These are phyloP conservation scores for Drepana falcataria DNA, from an alignment of 2,888 invertebrate species.

Conservation along the genomic window DNA sequence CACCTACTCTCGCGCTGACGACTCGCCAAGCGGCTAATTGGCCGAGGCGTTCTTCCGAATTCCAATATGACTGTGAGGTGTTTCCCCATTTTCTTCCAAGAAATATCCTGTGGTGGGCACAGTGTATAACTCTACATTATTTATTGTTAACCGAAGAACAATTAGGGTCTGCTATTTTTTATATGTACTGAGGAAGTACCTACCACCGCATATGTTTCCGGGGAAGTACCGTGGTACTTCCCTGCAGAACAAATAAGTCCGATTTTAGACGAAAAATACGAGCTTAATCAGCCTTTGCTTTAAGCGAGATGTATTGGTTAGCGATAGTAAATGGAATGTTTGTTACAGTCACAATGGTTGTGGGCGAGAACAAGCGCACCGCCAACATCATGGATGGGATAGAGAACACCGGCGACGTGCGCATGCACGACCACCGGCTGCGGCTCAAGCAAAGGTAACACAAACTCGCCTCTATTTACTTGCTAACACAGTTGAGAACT, in stretches of 20 bases:
- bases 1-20: slow-evolving; percentile 32
- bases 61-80: slow-evolving; percentile 44
- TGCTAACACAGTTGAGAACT: background rate
- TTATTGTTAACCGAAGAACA: background rate
- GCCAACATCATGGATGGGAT: slow-evolving; percentile 95
- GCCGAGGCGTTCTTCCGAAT: slow-evolving; percentile 31
- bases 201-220: too few species aligned
- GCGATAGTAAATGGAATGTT: slow-evolving; percentile 26
- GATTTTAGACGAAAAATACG: too few species aligned
- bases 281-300: background rate
- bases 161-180: background rate
- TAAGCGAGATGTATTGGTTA: background rate
- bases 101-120: slow-evolving; percentile 16
- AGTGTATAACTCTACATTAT: background rate
- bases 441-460: slow-evolving; percentile 91
- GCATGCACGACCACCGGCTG: slow-evolving; percentile 93
- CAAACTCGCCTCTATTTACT: background rate
- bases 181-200: too few species aligned
- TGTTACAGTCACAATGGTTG: slow-evolving; percentile 85
- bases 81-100: slow-evolving; percentile 41
- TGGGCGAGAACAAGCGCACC: slow-evolving; percentile 83
- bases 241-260: too few species aligned
- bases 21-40: slow-evolving; percentile 42
- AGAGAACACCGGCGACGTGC: slow-evolving; percentile 92
- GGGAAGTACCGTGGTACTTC: too few species aligned